Conservation (phyloP, 2,113 vertebrate genomes). For the Urocitellus parryii region DNA sequence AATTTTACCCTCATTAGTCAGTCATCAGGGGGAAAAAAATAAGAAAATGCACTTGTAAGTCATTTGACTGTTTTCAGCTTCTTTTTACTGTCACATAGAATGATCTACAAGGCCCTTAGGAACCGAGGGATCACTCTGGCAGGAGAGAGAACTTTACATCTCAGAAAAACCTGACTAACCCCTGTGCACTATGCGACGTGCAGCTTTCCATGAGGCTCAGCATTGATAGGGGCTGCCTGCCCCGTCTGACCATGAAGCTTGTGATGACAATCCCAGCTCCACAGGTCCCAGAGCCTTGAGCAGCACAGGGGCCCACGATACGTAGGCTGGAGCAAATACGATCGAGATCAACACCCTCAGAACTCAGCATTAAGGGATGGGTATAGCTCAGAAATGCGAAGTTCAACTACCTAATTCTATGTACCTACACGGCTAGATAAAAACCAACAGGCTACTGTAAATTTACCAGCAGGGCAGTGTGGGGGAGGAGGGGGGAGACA, state of each 20-base stretch:
- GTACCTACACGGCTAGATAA: neutral
- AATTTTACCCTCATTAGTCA: neutral
- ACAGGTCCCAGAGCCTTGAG: neutral
- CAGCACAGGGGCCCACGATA: neutral
- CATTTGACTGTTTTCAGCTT: neutral
- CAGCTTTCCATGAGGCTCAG: fast-evolving
- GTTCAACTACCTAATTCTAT: neutral
- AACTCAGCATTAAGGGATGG: neutral
- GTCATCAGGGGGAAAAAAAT: fast-evolving
- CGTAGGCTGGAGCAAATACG: fast-evolving
- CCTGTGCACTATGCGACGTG: fast-evolving
- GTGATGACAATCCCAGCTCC: fast-evolving
- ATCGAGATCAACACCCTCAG: neutral
- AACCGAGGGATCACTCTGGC: neutral
- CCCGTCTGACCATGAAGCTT: neutral
- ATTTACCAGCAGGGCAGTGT: neutral
- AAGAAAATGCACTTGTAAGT: slow-evolving; percentile 29
- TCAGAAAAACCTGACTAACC: neutral
- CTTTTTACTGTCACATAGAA: slow-evolving; percentile 10
- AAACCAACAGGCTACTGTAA: neutral
- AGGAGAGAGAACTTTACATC: neutral
- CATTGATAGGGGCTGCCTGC: fast-evolving
- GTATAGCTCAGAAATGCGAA: neutral
- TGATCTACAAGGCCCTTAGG: neutral
- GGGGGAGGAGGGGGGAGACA: fast-evolving